phyloP scores from a whole-genome alignment of 2,888 invertebrate genomes.

The Cryptocheilus praepositus region DNA sequence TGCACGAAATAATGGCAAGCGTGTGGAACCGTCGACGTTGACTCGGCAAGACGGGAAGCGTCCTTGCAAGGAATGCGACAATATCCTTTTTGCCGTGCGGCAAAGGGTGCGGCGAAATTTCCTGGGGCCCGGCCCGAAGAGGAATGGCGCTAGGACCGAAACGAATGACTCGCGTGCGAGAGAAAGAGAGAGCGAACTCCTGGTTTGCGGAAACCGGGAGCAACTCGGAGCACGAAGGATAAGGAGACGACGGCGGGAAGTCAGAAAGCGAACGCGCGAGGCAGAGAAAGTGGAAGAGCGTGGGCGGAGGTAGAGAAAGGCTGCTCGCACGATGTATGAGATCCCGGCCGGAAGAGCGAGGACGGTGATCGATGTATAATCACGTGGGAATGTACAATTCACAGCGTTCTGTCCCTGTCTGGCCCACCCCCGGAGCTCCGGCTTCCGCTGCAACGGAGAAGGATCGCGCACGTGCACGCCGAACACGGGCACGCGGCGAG shows the following conservation, averaged over 20 bases:
- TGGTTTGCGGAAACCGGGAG: too few species aligned
- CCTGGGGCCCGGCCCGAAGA: slow-evolving; percentile 1
- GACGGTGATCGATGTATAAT: slow-evolving; percentile 49
- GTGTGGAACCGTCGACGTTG: slow-evolving; percentile 12
- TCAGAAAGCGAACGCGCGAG: not conserved
- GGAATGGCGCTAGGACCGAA: too few species aligned
- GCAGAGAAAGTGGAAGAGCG: not conserved
- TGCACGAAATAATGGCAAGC: too few species aligned
- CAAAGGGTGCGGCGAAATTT: slow-evolving; percentile 27
- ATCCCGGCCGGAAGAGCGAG: slow-evolving; percentile 22
- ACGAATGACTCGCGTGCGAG: not conserved
- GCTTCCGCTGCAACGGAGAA: not conserved
- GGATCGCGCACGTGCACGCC: not conserved
- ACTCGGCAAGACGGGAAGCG: slow-evolving; percentile 25
- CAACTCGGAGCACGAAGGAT: too few species aligned
- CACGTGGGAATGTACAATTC: slow-evolving; percentile 44
- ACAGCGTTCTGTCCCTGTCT: slow-evolving; percentile 4
- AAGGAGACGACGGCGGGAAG: too few species aligned
- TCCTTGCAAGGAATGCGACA: slow-evolving; percentile 47
- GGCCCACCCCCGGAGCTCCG: not conserved
- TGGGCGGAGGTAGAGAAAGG: not conserved
- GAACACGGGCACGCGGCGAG: not conserved
- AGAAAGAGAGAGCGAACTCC: not conserved
- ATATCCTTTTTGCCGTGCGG: slow-evolving; percentile 35
- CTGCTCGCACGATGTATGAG: slow-evolving; percentile 5